Base-by-base conservation (phyloP, 2,797 vertebrate species). In the Yasuhikotakia modesta region DNA sequence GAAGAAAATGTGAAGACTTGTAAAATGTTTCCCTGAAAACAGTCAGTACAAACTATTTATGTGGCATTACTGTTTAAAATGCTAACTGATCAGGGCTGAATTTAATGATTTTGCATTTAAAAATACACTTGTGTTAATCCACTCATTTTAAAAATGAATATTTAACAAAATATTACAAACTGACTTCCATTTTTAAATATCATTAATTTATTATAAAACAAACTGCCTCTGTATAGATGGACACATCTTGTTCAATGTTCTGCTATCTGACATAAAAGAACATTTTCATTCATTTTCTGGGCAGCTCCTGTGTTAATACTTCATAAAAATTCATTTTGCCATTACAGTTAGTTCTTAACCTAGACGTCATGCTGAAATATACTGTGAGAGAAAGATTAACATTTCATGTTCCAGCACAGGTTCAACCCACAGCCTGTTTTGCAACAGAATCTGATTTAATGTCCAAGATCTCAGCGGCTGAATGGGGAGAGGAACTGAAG, bases 181-280 rank as follows among this genome's bases (percentile, higher is more conserved):
- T 27, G 27, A 27, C 27, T 27, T 2, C 27, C 27, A 27, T 2
- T 27, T 27, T 27, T 27, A 2, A 27, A 27, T 27, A 27, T 27
- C 4, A 27, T 27, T 63, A 50, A 48, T 63, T 60, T 27, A 27
- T 50, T 32, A 43, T 4, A 63, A 48, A 48, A 73, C 43, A 35
- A n/a, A 10, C 12, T 24, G 50, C 6, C 8, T 43, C 10, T 52
- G 46, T 53, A 53, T 2, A 24, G 30, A 65, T 73, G 58, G n/a
- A 30, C 43, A 50, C 21, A 61, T 63, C 45, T 6, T 52, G 24
- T 12, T 32, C 13, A 73, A 35, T 3, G 21, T n/a, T 32, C 55
- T 50, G n/a, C 45, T 4, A 63, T 32, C n/a, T 50, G 24, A 63
- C 45, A 73, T 14, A 57, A 57, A 61, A 61, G 58, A 21, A 55